Percentiles rank a stretch among this genome's conserved stretches.
phyloP scores from a whole-genome alignment of 2,113 vertebrate species.

The Turnix velox region DNA sequence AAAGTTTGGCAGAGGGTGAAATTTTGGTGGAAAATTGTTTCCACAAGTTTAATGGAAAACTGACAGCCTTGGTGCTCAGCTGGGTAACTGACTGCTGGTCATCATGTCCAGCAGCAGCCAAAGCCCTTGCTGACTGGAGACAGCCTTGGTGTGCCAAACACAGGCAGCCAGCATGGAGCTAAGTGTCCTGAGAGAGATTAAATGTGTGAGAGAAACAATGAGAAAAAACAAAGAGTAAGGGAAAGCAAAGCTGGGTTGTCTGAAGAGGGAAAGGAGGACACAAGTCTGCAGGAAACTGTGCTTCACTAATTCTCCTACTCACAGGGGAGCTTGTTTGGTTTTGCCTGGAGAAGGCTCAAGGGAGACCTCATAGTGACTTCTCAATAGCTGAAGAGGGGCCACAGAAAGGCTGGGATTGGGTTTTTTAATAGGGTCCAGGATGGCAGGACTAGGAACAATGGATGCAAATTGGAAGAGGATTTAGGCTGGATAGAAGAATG shows the following conservation, averaged over 20 bases:
- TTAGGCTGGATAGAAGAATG: too few species aligned
- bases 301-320: background rate
- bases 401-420: too few species aligned
- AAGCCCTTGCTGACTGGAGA: rapidly evolving
- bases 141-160: rapidly evolving
- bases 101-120: background rate
- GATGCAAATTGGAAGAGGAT: too few species aligned
- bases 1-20: background rate
- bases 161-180: background rate
- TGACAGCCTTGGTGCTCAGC: background rate
- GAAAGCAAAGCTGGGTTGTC: background rate
- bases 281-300: background rate
- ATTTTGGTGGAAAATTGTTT: background rate
- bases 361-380: too few species aligned
- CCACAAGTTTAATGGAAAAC: background rate
- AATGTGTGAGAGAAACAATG: background rate
- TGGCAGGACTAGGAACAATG: too few species aligned
- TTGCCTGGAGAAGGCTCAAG: too few species aligned
- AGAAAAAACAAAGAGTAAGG: background rate
- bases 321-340: background rate
- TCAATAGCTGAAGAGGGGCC: too few species aligned
- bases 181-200: background rate
- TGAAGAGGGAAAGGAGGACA: background rate
- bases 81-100: background rate
- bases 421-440: too few species aligned